Evolutionary conservation across 2,113 vertebrate genomes (phyloP), one percentile per base, ranked within the genome.

Genomic region (Tiliqua scincoides): DNA sequence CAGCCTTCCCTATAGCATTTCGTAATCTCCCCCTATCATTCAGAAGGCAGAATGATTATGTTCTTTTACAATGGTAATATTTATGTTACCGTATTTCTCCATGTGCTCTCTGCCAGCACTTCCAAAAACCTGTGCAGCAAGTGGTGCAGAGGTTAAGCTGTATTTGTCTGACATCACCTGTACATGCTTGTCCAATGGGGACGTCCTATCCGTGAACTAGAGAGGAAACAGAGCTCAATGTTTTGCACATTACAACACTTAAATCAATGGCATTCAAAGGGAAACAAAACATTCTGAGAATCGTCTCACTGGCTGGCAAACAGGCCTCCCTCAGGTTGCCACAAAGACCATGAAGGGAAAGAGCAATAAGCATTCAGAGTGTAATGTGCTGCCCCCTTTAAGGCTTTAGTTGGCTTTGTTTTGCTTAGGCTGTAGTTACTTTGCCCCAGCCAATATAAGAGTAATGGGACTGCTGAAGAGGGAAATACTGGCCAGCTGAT

Each of bases 51-150:
- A 52, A 11, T 74, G 15, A 14, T 17, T 0, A 30, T 57, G 52
- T 4, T n/a, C 23, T 30, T 37, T 59, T 72, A 30, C 4, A 15
- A 80, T 37, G 15, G n/a, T 71, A 83, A n/a, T 63, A 65, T 63
- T 75, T 43, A 63, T 52, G 5, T 87, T 96, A 99, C 99, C 98
- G 0, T 99, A 98, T 97, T 97, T 99, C 91, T 99, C 98, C 97
- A 99, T 99, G 83, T 99, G 97, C 86, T 99, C 98, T 93, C 89
- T 97, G 84, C 98, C 99, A 70, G 98, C 98, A 0, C 8, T 92
- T 82, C 95, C 98, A 93, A 99, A 99, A 87, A 99, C 61, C 95
- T 99, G 98, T 74, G 98, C 88, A 67, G 96, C 85, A 70, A 96
- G 0, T 3, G 98, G 98, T n/a, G 95, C 95, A 4, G 95, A 87